Conservation (phyloP, 2,888 invertebrate genomes). For the Pantelozetes paolii region DNA sequence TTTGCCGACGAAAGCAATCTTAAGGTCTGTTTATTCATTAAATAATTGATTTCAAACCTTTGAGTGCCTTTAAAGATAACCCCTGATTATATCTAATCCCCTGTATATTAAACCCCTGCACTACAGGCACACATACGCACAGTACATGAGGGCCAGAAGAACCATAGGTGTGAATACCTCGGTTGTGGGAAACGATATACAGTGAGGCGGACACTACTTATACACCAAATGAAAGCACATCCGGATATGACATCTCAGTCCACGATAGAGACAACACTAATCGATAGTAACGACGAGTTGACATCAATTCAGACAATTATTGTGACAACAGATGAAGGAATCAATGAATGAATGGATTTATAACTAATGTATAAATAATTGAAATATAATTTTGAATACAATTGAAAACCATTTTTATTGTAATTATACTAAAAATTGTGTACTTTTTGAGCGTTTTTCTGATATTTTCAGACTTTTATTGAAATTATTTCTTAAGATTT, state of each 20-base stretch:
- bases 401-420: no score
- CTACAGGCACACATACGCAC: slow-evolving; percentile 3
- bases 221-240: slow-evolving; percentile 25
- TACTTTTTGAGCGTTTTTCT: no score
- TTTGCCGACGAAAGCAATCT: slow-evolving; percentile 33
- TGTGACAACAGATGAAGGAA: not conserved
- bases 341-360: not conserved
- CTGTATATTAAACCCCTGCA: not conserved
- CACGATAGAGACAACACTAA: not conserved
- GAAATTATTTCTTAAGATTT: no score
- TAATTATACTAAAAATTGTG: no score
- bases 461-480: no score
- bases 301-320: not conserved
- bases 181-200: slow-evolving; percentile 24
- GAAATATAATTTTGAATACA: no score
- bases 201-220: slow-evolving; percentile 25
- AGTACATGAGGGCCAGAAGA: slow-evolving; percentile 27
- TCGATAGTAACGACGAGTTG: not conserved
- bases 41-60: not conserved
- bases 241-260: not conserved
- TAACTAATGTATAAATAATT: no score
- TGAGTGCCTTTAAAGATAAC: not conserved
- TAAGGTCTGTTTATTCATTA: not conserved
- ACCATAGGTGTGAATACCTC: not conserved
- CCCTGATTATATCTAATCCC: not conserved